Evolutionary conservation across 2,797 vertebrate genomes (phyloP).

Genomic region (Muscicapa striata): DNA sequence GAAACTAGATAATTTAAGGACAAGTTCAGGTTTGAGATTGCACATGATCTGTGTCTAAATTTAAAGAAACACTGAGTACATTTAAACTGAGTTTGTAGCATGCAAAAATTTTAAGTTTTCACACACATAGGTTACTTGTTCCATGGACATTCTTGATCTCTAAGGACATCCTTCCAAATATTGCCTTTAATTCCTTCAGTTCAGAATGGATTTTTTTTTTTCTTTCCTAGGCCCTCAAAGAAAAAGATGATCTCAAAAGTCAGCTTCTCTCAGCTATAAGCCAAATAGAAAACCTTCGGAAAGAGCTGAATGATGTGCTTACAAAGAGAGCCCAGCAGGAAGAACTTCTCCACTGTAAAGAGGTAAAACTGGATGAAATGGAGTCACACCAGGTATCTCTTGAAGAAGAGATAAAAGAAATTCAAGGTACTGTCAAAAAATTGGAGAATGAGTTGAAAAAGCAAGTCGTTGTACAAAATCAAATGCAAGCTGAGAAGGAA

Average conservation of each 20-base stretch:
- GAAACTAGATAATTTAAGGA: neutral
- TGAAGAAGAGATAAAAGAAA: conserved; percentile 84
- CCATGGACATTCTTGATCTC: neutral
- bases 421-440: conserved; percentile 75
- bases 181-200: neutral
- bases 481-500: conserved; percentile 82
- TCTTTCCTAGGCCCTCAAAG: conserved; percentile 80
- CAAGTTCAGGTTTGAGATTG: neutral
- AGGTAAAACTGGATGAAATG: conserved; percentile 83
- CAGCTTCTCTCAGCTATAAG: conserved; percentile 85
- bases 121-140: neutral
- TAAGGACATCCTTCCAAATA: neutral
- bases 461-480: conserved; percentile 75
- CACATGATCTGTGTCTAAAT: neutral
- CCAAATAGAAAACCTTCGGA: conserved; percentile 85
- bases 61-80: neutral
- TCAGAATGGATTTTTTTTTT: neutral
- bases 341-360: conserved; percentile 85
- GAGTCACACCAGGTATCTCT: conserved; percentile 80
- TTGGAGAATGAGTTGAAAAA: conserved; percentile 81
- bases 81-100: neutral
- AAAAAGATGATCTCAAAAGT: conserved; percentile 83
- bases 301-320: conserved; percentile 86
- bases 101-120: neutral
- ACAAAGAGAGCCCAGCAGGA: conserved; percentile 87